Evolutionary conservation across 2,797 vertebrate species (phyloP).

Genomic region (Etheostoma nigrum): DNA sequence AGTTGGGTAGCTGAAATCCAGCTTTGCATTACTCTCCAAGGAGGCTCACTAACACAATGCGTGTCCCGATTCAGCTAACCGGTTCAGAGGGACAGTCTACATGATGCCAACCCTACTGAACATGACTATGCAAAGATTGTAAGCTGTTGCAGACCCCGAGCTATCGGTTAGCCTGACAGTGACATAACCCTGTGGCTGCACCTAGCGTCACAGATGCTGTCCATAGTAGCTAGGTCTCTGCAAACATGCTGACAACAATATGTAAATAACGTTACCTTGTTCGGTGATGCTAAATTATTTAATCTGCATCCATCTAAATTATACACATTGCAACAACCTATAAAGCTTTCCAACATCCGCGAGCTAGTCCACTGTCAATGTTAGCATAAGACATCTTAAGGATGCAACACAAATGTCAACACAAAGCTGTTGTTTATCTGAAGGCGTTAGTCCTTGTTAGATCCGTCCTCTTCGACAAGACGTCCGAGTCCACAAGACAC

Average conservation of each 20-base stretch:
- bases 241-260: conserved; percentile 34
- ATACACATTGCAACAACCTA: not conserved
- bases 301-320: not conserved
- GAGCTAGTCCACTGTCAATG: conserved; percentile 5
- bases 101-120: conserved; percentile 64
- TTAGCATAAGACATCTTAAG: conserved; percentile 21
- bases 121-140: conserved; percentile 29
- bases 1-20: conserved; percentile 49
- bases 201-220: conserved; percentile 56
- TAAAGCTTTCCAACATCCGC: conserved; percentile 21
- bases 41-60: conserved; percentile 36
- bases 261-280: not conserved
- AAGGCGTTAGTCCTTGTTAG: conserved; percentile 28
- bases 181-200: conserved; percentile 58
- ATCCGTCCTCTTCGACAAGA: conserved; percentile 16
- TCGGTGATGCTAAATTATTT: not conserved
- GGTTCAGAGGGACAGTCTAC: conserved; percentile 58
- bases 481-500: conserved; percentile 21
- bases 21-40: conserved; percentile 36
- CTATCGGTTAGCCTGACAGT: conserved; percentile 67
- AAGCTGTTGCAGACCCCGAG: conserved; percentile 43
- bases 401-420: conserved; percentile 47
- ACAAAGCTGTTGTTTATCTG: conserved; percentile 9
- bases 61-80: conserved; percentile 31
- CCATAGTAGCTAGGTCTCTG: conserved; percentile 3